Evolutionary conservation across 2,797 vertebrate genomes (phyloP), one percentile per base, ranked within the genome.

Genomic region (Percopsis omiscomaycus): DNA sequence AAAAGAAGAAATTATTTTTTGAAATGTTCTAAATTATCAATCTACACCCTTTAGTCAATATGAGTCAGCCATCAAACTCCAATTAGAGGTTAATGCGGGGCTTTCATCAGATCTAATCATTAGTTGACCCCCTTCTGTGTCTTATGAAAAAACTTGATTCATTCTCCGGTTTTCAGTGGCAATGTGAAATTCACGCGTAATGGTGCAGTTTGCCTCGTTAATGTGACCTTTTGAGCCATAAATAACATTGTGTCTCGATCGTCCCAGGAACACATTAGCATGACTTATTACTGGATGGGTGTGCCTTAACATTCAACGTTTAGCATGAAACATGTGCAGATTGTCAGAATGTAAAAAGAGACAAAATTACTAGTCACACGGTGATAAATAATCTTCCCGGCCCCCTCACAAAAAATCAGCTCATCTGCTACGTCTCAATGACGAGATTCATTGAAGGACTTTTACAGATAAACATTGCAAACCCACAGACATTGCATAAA

Each of bases 191-290:
- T 37, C 4, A 37, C 32, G 6, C 0, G 32, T 4, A 6, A 37
- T 6, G 6, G 32, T 37, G 5, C 5, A 37, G 32, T 37, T 37
- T 37, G 0, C 32, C 32, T 37, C 5, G 4, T 37, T 37, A 22
- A 22, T 37, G 53, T 69, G 48, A 59, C 68, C 29, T 50, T 16
- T 16, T 29, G 27, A 30, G 37, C 64, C 60, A 67, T 63, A 75
- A 67, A 67, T 67, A 70, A 63, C 55, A 50, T 52, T 59, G 64
- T 62, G 64, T 62, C 64, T 62, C 37, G 1, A 16, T 30, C 45
- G 56, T 63, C 65, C 65, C 30, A 4, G 42, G 59, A 45, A 64
- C 37, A 52, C 61, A 64, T 74, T 74, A 54, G 47, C 59, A 45
- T 42, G 65, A 55, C 44, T 68, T 60, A 63, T 67, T 66, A 63